Conservation (phyloP, 1,140 invertebrate genomes). For the Zaprionus nigranus region DNA sequence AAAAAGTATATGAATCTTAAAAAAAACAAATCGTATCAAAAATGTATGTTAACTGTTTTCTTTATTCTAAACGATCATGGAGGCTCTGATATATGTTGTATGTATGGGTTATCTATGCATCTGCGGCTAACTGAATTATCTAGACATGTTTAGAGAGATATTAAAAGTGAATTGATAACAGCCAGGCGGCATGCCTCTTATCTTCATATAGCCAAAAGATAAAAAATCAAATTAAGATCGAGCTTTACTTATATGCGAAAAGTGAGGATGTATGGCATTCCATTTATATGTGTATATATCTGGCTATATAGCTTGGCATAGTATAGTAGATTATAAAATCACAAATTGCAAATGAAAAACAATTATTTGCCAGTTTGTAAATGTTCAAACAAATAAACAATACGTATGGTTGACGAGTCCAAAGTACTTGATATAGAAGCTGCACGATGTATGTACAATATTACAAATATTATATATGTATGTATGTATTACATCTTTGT, state of each 20-base stretch:
- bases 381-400: not conserved
- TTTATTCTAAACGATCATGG: not conserved
- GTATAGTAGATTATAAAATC: not conserved
- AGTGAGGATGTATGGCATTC: not conserved
- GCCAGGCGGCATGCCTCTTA: not conserved
- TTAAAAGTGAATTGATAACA: not conserved
- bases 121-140: not conserved
- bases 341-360: too few species aligned
- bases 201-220: not conserved
- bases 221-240: not conserved
- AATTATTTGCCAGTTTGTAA: too few species aligned
- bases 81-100: not conserved
- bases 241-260: not conserved
- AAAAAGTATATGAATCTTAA: not conserved
- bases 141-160: not conserved
- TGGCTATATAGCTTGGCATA: not conserved
- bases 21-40: conserved; percentile 13
- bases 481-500: too few species aligned
- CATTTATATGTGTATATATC: too few species aligned
- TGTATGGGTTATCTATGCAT: not conserved
- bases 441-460: too few species aligned
- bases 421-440: not conserved
- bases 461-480: too few species aligned
- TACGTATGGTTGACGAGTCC: not conserved
- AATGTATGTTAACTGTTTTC: not conserved